Conservation (phyloP, 2,797 vertebrate species). For the Fundulus diaphanus region DNA sequence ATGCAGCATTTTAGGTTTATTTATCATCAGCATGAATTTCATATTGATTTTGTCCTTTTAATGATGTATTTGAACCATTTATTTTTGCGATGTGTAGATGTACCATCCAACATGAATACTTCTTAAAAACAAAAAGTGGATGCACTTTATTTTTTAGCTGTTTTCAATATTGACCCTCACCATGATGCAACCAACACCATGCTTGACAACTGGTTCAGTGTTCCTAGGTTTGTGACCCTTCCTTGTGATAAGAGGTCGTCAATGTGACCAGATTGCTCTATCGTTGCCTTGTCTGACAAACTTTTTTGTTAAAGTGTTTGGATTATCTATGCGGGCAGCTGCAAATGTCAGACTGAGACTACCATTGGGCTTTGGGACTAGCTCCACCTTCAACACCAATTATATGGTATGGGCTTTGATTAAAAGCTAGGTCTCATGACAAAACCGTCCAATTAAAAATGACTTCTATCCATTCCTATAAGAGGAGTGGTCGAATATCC, state of each 20-base stretch:
- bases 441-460: not conserved
- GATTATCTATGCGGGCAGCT: not conserved
- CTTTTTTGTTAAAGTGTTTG: not conserved
- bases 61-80: not conserved
- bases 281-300: not conserved
- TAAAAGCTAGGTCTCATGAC: not conserved
- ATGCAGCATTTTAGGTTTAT: not conserved
- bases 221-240: not conserved
- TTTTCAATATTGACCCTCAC: not conserved
- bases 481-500: not conserved
- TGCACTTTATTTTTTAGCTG: not conserved
- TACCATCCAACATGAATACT: not conserved
- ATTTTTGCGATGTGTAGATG: not conserved
- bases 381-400: not conserved
- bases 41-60: not conserved
- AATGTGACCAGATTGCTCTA: not conserved
- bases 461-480: not conserved
- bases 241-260: not conserved
- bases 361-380: not conserved
- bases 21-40: not conserved
- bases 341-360: not conserved
- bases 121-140: not conserved
- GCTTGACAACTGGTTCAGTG: not conserved
- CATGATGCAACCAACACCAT: not conserved
- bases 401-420: not conserved